Evolutionary conservation across 2,113 vertebrate genomes (phyloP).

Genomic region (Delphinapterus leucas): DNA sequence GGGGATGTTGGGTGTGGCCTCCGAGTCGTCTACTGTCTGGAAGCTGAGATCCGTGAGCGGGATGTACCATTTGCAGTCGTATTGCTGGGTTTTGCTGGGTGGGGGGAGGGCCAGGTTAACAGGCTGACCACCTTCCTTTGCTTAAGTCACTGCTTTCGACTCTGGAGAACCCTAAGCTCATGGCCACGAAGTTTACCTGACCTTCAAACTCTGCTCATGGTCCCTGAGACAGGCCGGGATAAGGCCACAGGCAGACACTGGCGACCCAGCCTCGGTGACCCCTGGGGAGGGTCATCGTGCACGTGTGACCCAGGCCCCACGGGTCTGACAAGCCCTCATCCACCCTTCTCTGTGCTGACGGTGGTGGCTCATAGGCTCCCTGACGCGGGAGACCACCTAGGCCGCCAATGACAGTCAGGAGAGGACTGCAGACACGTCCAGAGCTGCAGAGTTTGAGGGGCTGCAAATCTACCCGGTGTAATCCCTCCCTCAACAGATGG

Average conservation of each 20-base stretch:
- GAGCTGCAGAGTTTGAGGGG: no score
- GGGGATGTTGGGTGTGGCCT: slow-evolving; percentile 88
- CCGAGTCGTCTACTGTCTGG: slow-evolving; percentile 92
- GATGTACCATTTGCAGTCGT: slow-evolving; percentile 98
- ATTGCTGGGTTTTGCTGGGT: slow-evolving; percentile 93
- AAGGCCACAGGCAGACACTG: background rate
- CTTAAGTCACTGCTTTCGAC: background rate
- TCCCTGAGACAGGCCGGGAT: fast-evolving
- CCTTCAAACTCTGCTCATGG: background rate
- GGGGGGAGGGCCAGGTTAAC: background rate
- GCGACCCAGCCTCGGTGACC: background rate
- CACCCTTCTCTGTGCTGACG: no score
- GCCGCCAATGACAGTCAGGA: fast-evolving
- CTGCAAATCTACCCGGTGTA: background rate
- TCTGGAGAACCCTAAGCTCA: background rate
- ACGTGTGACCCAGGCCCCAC: background rate
- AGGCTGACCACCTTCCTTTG: fast-evolving
- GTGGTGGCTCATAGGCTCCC: background rate
- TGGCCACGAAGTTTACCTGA: fast-evolving
- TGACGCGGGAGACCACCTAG: background rate
- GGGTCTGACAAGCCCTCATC: background rate
- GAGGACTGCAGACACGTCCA: background rate
- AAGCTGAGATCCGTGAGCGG: slow-evolving; percentile 94
- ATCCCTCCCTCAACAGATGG: background rate
- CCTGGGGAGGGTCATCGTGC: background rate